Evolutionary conservation across 1,140 invertebrate species (phyloP).

Genomic region (Ceratosolen solmsi): DNA sequence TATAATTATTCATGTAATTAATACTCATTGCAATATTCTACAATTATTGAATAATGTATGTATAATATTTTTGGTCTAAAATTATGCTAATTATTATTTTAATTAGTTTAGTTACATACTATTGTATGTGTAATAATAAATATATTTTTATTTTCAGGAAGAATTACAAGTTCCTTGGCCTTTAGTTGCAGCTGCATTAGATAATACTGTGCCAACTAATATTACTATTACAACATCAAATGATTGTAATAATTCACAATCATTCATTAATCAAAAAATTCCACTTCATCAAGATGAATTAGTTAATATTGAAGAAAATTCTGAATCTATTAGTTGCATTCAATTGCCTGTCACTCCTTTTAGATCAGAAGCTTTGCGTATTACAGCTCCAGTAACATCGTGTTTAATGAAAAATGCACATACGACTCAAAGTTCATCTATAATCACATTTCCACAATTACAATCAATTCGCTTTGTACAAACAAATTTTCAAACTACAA

Average conservation of each 20-base stretch:
- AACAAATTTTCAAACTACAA: constrained; percentile 64
- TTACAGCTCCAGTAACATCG: constrained; percentile 59
- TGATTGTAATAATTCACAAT: constrained; percentile 65
- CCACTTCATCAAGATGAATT: constrained; percentile 53
- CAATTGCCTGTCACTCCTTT: constrained; percentile 66
- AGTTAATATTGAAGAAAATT: constrained; percentile 57
- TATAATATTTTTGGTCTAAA: too few relatives aligned
- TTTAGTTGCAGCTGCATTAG: constrained; percentile 68
- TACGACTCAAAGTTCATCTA: constrained; percentile 64
- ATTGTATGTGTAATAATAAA: too few relatives aligned
- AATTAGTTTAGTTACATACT: too few relatives aligned
- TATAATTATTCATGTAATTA: too few relatives aligned
- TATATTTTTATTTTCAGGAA: constrained; percentile 58
- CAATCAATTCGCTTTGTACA: constrained; percentile 71
- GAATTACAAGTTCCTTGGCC: constrained; percentile 71
- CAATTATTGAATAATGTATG: too few relatives aligned
- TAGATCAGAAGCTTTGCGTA: constrained; percentile 63
- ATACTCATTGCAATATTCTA: too few relatives aligned
- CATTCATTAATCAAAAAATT: constrained; percentile 52
- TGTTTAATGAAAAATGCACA: constrained; percentile 70
- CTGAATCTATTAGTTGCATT: constrained; percentile 65
- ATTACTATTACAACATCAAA: constrained; percentile 68
- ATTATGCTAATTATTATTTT: too few relatives aligned
- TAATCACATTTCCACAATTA: constrained; percentile 68
- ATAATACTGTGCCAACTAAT: constrained; percentile 67